Percentiles rank a stretch among this genome's conserved stretches.
These are phyloP conservation scores for Campoletis raptor DNA, from an alignment of 2,888 invertebrate genomes.

Conservation along the genomic window DNA sequence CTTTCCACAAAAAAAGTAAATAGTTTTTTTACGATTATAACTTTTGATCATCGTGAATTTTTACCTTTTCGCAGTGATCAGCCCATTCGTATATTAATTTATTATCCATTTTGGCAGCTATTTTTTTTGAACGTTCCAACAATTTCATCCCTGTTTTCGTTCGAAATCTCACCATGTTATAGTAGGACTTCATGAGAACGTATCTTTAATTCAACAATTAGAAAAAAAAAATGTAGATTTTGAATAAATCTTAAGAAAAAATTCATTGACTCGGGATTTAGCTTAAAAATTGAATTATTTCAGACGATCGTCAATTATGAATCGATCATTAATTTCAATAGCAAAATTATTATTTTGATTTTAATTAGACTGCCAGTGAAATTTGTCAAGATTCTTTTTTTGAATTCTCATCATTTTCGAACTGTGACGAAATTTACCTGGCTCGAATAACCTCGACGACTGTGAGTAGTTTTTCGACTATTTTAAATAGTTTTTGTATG, in stretches of 20 bases:
- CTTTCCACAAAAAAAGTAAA: too few relatives aligned
- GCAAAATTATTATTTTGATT: not conserved
- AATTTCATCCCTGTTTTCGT: constrained; percentile 83
- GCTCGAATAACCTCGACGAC: constrained; percentile 78
- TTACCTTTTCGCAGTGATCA: constrained; percentile 86
- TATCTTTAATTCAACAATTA: constrained; percentile 83
- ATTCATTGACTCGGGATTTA: not conserved
- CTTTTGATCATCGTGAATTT: not conserved
- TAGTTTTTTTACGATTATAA: too few relatives aligned
- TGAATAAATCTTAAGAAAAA: not conserved
- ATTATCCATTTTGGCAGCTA: constrained; percentile 84
- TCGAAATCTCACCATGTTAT: constrained; percentile 85
- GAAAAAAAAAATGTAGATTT: not conserved
- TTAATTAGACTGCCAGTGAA: not conserved
- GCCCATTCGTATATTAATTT: constrained; percentile 85
- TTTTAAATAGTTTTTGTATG: constrained; percentile 78
- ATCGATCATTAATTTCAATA: not conserved
- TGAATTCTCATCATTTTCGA: not conserved
- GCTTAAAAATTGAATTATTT: not conserved
- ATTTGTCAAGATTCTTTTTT: not conserved
- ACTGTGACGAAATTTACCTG: constrained; percentile 55
- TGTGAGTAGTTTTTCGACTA: constrained; percentile 76
- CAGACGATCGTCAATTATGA: not conserved
- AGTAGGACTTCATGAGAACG: constrained; percentile 86
- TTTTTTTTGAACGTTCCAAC: constrained; percentile 83